Evolutionary conservation across 2,888 invertebrate species (phyloP).

Genomic region (Andricus curvator): DNA sequence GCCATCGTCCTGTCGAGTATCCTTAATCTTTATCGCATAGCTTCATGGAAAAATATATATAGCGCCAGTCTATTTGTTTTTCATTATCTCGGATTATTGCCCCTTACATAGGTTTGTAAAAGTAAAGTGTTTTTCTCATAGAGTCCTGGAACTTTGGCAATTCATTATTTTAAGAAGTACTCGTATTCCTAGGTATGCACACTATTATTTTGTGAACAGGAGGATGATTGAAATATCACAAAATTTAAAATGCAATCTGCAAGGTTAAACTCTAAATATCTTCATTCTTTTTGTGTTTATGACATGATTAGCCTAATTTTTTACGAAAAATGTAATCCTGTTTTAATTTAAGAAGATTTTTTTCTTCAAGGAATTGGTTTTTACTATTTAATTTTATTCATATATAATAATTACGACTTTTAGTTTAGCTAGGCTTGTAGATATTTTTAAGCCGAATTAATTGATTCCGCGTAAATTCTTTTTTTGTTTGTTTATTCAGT

Average conservation of each 20-base stretch:
- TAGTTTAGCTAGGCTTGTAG: too few relatives aligned
- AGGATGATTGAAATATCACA: neutral
- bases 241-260: neutral
- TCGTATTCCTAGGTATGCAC: neutral
- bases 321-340: too few relatives aligned
- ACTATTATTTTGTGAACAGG: neutral
- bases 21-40: slow-evolving; percentile 65
- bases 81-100: slow-evolving; percentile 8
- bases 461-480: too few relatives aligned
- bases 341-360: too few relatives aligned
- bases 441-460: too few relatives aligned
- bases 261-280: too few relatives aligned
- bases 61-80: neutral
- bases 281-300: too few relatives aligned
- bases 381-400: too few relatives aligned
- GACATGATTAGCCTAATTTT: too few relatives aligned
- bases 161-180: neutral
- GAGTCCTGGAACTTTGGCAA: neutral
- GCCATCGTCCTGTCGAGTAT: slow-evolving; percentile 53
- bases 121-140: neutral
- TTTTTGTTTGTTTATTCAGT: too few relatives aligned
- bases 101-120: neutral
- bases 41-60: neutral
- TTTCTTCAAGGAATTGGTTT: too few relatives aligned
- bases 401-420: too few relatives aligned